Conservation (phyloP, 2,888 invertebrate species). For the Allolobophora icterica region DNA sequence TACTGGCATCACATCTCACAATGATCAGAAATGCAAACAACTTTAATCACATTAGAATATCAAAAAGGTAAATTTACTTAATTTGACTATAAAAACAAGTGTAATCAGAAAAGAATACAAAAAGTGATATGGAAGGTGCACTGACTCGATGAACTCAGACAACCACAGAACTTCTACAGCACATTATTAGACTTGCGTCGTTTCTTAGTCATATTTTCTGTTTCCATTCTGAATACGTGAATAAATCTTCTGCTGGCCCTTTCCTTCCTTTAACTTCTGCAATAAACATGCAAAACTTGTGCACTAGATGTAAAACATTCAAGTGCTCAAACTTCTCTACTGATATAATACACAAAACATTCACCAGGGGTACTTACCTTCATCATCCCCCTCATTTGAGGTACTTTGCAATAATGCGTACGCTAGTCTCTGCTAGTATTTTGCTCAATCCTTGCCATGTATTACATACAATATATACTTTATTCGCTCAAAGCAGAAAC, state of each 20-base stretch:
- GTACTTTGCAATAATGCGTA: no score
- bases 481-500: no score
- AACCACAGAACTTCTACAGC: neutral
- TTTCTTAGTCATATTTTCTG: neutral
- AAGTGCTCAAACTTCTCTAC: neutral
- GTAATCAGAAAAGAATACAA: neutral
- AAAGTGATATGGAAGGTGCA: neutral
- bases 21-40: neutral
- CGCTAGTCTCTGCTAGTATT: no score
- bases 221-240: neutral
- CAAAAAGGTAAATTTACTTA: neutral
- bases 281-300: neutral
- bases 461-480: no score
- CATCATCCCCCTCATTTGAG: no score
- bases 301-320: neutral
- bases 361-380: no score
- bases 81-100: conserved; percentile 5
- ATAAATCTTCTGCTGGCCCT: neutral
- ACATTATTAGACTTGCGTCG: neutral
- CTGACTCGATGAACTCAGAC: neutral
- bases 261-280: neutral
- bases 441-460: no score
- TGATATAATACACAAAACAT: no score
- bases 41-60: neutral
- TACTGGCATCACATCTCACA: neutral